Percentiles rank a stretch among this genome's conserved stretches.
Evolutionary conservation across 2,113 vertebrate genomes (phyloP).

Genomic region (Scatophagus argus): DNA sequence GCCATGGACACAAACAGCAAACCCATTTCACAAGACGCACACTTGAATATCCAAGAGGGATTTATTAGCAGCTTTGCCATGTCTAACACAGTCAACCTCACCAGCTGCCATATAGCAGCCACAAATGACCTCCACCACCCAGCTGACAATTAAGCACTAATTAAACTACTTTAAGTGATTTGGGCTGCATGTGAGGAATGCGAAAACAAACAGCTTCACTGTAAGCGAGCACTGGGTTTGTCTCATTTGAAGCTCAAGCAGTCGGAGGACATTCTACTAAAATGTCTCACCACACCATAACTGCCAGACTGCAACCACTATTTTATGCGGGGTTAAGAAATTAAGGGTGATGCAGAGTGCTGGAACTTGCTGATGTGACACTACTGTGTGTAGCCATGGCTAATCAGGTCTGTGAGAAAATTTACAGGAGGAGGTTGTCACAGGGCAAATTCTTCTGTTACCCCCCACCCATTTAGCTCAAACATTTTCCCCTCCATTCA

Average conservation of each 20-base stretch:
- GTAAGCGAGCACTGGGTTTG: slow-evolving; percentile 24
- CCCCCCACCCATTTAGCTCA: slow-evolving; percentile 37
- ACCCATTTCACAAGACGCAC: slow-evolving; percentile 7
- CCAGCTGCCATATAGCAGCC: slow-evolving; percentile 53
- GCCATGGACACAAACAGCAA: slow-evolving; percentile 2
- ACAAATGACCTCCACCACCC: slow-evolving; percentile 51
- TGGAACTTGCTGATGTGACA: slow-evolving; percentile 74
- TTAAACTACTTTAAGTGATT: slow-evolving; percentile 70
- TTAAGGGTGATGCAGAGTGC: slow-evolving; percentile 44
- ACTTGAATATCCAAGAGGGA: slow-evolving; percentile 19
- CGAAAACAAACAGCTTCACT: slow-evolving; percentile 56
- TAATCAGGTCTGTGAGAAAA: slow-evolving; percentile 64
- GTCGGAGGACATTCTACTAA: slow-evolving; percentile 59
- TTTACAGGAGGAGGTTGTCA: slow-evolving; percentile 66
- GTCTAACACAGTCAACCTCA: slow-evolving; percentile 22
- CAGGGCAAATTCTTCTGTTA: slow-evolving; percentile 66
- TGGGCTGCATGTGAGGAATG: slow-evolving; percentile 58
- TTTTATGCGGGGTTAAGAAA: slow-evolving; percentile 65
- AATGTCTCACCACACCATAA: slow-evolving; percentile 56
- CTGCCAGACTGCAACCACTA: slow-evolving; percentile 52
- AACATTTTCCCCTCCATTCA: slow-evolving; percentile 53
- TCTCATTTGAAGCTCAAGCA: slow-evolving; percentile 65
- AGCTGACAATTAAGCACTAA: slow-evolving; percentile 64
- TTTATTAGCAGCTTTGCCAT: slow-evolving; percentile 24
- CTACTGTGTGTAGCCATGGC: slow-evolving; percentile 35